Evolutionary conservation across 2,888 invertebrate species (phyloP), one percentile per base, ranked within the genome.

Genomic region (Creontiades dilutus): DNA sequence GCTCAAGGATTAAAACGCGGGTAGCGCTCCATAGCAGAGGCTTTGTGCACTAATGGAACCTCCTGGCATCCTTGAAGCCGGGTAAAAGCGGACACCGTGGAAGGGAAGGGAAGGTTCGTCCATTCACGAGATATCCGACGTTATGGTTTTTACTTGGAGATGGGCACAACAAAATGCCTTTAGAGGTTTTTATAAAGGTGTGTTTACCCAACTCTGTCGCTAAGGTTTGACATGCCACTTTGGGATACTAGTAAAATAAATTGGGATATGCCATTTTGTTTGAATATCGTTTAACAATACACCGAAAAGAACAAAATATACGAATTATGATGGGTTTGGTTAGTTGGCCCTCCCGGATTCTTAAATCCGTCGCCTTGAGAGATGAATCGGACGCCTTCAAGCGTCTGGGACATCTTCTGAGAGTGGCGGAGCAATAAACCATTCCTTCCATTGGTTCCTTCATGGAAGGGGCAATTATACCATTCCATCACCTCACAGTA

Each of bases 1-100:
- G 84, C 86, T 86, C 86, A 86, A 86, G 86, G 86, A 86, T 86
- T 86, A 86, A 86, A 86, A 86, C 86, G 68, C 86, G 61, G 68
- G 86, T 57, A 57, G 84, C 84, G 52, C 84, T 84, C 57, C 84
- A 47, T 86, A 86, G 86, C 86, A 16, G 48, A 86, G 68, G 61
- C 68, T 86, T 86, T 86, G 86, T 68, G 68, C 86, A 46, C 86
- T 86, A 86, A 86, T 86, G 86, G 86, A 86, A 86, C 57, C 46
- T 52, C 55, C 82, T n/a, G 5, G 47, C 27, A 11, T 52, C 52
- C 82, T 52, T 82, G 48, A n/a, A 78, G 37, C 46, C 68, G 23
- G 7, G 11, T 14, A 61, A 23, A 12, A 23, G 23, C 23, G 68
- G 68, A 19, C 19, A 68, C 4, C 37, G 37, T 37, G 11, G 76